These are phyloP conservation scores for Eclectus roratus DNA, from an alignment of 2,113 vertebrate genomes.

Conservation along the genomic window DNA sequence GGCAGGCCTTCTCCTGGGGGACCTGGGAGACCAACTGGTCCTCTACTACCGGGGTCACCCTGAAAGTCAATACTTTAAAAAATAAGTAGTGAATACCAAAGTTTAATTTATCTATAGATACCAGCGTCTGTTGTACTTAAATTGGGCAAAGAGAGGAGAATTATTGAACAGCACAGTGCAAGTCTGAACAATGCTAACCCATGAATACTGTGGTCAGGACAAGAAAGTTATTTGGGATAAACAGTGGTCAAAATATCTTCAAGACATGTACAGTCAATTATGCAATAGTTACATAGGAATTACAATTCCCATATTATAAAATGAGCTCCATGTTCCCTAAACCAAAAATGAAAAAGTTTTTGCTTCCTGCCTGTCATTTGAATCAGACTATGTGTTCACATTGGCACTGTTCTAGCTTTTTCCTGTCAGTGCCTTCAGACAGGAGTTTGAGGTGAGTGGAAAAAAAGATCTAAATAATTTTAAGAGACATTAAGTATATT, in stretches of 20 bases:
- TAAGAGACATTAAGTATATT: neutral
- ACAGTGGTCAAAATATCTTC: neutral
- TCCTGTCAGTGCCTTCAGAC: neutral
- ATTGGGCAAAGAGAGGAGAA: neutral
- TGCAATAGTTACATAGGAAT: neutral
- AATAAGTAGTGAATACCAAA: slow-evolving; percentile 1
- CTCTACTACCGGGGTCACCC: slow-evolving; percentile 86
- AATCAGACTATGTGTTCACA: neutral
- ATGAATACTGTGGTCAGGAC: neutral
- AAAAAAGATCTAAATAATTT: neutral
- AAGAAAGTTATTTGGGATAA: neutral
- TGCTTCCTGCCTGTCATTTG: neutral
- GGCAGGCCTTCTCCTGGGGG: slow-evolving; percentile 84
- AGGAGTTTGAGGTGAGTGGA: neutral
- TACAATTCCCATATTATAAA: neutral
- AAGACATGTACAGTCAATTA: neutral
- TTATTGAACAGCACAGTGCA: neutral
- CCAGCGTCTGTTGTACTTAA: neutral
- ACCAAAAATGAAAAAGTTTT: neutral
- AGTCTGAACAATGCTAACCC: neutral
- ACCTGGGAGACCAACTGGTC: slow-evolving; percentile 79
- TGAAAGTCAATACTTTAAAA: slow-evolving; percentile 59
- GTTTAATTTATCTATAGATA: neutral
- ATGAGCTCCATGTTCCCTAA: neutral
- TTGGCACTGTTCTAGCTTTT: neutral